Evolutionary conservation across 2,888 invertebrate species (phyloP).

Genomic region (Sthenelais limicola): DNA sequence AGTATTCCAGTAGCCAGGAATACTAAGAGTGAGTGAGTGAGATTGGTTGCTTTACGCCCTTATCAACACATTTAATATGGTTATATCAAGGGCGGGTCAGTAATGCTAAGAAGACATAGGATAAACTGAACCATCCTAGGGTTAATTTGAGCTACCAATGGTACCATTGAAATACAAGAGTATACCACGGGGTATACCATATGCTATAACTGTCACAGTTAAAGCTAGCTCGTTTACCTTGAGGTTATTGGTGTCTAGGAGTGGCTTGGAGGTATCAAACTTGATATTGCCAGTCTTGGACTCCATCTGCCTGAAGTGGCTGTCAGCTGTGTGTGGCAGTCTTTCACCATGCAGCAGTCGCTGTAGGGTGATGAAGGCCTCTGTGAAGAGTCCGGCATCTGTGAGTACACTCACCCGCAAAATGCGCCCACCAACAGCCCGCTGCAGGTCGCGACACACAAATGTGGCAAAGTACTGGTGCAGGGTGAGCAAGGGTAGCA

Average conservation of each 20-base stretch:
- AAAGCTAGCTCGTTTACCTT: constrained; percentile 65
- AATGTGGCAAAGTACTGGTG: constrained; percentile 69
- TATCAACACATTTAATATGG: no score
- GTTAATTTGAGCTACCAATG: no score
- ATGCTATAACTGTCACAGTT: no score
- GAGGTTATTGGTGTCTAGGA: constrained; percentile 63
- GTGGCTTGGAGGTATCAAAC: constrained; percentile 64
- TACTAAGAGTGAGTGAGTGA: no score
- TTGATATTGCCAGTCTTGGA: constrained; percentile 55
- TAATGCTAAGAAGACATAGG: no score
- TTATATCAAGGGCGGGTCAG: no score
- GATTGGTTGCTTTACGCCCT: no score
- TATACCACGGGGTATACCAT: no score
- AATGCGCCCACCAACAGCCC: constrained; percentile 69
- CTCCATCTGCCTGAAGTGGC: constrained; percentile 66
- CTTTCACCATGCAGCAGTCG: constrained; percentile 67
- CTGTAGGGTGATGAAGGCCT: constrained; percentile 64
- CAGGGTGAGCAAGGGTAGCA: constrained; percentile 69
- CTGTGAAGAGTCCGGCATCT: constrained; percentile 66
- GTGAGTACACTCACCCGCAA: constrained; percentile 66
- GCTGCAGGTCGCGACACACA: constrained; percentile 69
- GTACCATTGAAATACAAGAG: no score
- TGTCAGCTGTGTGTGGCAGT: constrained; percentile 66
- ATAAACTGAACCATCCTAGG: no score
- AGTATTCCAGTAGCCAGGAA: no score